Conservation (phyloP, 2,113 vertebrate genomes). For the Neotoma lepida region DNA sequence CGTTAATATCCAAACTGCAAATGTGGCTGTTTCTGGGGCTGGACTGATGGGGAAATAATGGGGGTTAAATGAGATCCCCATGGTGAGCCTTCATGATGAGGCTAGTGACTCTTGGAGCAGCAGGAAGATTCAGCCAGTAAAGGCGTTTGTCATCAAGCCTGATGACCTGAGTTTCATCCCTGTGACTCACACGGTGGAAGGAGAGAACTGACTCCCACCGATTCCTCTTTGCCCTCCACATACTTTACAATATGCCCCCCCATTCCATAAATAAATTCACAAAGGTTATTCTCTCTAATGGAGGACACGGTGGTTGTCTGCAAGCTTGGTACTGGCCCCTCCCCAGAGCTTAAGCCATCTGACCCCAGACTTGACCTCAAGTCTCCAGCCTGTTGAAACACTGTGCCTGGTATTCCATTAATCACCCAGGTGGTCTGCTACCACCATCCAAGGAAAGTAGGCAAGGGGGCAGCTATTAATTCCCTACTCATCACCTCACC, state of each 20-base stretch:
- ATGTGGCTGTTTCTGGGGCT: rapidly evolving
- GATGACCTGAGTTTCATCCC: background rate
- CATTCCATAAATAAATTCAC: background rate
- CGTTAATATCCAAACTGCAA: background rate
- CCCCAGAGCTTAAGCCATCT: background rate
- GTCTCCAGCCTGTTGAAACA: background rate
- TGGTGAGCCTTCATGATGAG: background rate
- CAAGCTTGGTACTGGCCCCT: background rate
- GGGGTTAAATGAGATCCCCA: background rate
- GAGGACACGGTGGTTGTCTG: background rate
- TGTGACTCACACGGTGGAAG: background rate
- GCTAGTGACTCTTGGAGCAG: background rate
- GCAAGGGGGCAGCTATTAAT: background rate
- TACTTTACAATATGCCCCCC: too few species aligned
- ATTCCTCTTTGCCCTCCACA: background rate
- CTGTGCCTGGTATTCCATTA: background rate
- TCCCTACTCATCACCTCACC: background rate
- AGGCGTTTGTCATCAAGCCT: background rate
- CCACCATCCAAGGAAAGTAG: background rate
- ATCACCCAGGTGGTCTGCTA: background rate
- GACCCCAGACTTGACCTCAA: background rate
- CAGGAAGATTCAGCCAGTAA: background rate
- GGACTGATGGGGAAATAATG: background rate
- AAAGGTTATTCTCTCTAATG: background rate
- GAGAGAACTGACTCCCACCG: background rate